phyloP scores from a whole-genome alignment of 2,113 vertebrate genomes.

The Mellivora capensis region DNA sequence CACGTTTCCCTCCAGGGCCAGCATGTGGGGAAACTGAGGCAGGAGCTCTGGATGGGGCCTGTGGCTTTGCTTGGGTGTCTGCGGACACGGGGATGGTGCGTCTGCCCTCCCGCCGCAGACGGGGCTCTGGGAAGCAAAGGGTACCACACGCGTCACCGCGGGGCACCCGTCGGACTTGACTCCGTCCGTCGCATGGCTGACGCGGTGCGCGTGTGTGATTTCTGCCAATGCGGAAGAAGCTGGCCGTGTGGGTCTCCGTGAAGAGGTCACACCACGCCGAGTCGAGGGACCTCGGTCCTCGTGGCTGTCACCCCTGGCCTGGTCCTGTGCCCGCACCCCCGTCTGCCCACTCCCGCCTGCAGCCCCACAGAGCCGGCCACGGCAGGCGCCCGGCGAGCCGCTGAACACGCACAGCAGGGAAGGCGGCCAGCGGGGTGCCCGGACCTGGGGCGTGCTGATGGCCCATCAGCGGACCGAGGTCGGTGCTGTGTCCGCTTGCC shows the following conservation, averaged over 20 bases:
- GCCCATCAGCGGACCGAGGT: too few relatives aligned
- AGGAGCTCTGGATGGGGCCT: not conserved
- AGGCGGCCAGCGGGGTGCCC: not conserved
- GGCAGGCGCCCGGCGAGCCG: not conserved
- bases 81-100: not conserved
- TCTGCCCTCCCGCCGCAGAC: too few relatives aligned
- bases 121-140: too few relatives aligned
- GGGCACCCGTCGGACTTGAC: too few relatives aligned
- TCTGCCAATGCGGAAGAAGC: too few relatives aligned
- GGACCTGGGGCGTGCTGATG: too few relatives aligned
- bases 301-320: not conserved
- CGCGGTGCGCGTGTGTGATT: too few relatives aligned
- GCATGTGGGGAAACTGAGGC: not conserved
- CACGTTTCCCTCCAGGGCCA: not conserved
- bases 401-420: not conserved
- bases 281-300: too few relatives aligned
- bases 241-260: not conserved
- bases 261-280: not conserved
- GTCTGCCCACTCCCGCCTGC: not conserved
- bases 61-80: not conserved
- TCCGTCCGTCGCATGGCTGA: rapidly evolving
- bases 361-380: too few relatives aligned
- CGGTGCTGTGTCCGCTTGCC: not conserved
- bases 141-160: too few relatives aligned
- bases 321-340: not conserved